phyloP scores from a whole-genome alignment of 2,797 vertebrate genomes.

The Eulemur mongoz region DNA sequence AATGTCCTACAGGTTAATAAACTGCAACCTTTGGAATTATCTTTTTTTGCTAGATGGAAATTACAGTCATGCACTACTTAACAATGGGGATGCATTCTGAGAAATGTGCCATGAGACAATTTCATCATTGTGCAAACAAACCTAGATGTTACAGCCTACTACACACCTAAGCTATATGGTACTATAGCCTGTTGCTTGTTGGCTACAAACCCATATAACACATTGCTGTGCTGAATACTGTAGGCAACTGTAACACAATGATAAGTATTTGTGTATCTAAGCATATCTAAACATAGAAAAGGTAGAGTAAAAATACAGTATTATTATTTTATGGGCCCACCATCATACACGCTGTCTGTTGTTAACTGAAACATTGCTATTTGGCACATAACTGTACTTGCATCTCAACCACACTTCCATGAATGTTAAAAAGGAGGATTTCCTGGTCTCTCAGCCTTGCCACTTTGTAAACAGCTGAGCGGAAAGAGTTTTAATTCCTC shows the following conservation, averaged over 20 bases:
- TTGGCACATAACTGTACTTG: neutral
- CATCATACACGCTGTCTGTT: neutral
- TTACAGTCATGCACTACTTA: neutral
- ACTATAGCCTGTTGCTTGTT: neutral
- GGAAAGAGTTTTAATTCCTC: constrained; percentile 19
- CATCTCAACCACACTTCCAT: neutral
- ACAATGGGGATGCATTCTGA: neutral
- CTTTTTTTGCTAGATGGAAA: neutral
- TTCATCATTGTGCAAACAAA: neutral
- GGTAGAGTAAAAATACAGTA: neutral
- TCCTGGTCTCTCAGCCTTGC: neutral
- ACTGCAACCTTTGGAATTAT: neutral
- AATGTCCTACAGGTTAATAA: neutral
- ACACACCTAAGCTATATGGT: neutral
- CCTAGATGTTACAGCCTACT: neutral
- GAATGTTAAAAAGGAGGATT: neutral
- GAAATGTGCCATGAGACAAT: neutral
- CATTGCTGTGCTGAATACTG: neutral
- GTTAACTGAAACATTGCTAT: neutral
- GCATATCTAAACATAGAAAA: neutral
- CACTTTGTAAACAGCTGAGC: neutral
- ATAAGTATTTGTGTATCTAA: neutral
- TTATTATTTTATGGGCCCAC: neutral
- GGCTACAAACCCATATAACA: neutral
- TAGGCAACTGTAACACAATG: neutral